Conservation (phyloP, 2,797 vertebrate genomes). For the Ptychadena robeensis region DNA sequence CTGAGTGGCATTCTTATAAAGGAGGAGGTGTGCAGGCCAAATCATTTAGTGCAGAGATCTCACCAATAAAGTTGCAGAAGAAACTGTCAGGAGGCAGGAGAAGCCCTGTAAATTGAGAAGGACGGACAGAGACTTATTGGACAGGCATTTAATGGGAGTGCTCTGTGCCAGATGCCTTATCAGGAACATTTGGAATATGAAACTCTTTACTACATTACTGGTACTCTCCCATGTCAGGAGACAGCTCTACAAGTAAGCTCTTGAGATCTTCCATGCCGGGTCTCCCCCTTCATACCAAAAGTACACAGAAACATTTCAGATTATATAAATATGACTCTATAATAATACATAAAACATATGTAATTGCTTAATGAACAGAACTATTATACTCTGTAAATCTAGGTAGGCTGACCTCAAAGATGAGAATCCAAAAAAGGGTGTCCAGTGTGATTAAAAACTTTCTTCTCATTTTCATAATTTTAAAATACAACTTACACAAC, state of each 20-base stretch:
- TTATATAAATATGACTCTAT: background rate
- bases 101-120: slow-evolving; percentile 25
- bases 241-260: background rate
- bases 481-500: no score
- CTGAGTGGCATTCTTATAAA: no score
- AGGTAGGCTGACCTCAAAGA: no score
- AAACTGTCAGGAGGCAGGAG: no score
- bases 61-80: no score
- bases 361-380: background rate
- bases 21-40: no score
- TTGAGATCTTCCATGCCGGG: slow-evolving; percentile 3
- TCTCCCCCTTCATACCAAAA: background rate
- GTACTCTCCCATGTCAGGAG: background rate
- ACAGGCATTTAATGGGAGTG: background rate
- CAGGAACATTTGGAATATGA: slow-evolving; percentile 12
- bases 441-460: no score
- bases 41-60: no score
- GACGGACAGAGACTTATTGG: background rate
- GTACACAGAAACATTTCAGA: background rate
- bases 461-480: no score
- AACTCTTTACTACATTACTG: background rate
- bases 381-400: no score
- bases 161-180: background rate
- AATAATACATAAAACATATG: no score
- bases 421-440: no score